Evolutionary conservation across 2,888 invertebrate genomes (phyloP).

Genomic region (Magallana nippona): DNA sequence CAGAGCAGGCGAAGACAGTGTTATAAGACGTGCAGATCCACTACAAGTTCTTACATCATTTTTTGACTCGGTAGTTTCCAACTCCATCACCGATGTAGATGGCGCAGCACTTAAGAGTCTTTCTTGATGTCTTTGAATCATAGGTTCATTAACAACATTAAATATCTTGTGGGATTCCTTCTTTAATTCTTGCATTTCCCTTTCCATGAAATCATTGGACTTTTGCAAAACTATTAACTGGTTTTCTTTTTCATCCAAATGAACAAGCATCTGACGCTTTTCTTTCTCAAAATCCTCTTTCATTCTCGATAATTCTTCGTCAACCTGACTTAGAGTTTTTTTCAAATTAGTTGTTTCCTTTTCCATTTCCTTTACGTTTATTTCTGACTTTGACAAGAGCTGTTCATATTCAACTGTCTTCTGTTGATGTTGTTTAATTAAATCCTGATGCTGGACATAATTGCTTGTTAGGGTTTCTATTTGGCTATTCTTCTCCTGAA

Average conservation of each 20-base stretch:
- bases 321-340: neutral
- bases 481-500: neutral
- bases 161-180: neutral
- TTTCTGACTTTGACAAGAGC: neutral
- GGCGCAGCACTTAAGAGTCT: neutral
- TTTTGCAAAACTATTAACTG: neutral
- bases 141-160: neutral
- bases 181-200: neutral
- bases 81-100: neutral
- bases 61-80: neutral
- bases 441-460: neutral
- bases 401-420: neutral
- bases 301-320: neutral
- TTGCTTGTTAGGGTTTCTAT: neutral
- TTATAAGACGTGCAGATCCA: neutral
- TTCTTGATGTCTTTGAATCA: neutral
- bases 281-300: neutral
- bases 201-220: neutral
- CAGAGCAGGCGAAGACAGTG: neutral
- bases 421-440: neutral
- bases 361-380: neutral
- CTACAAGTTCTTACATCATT: slow-evolving; percentile 9
- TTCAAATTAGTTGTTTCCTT: neutral
- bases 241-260: neutral
- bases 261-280: neutral